phyloP scores from a whole-genome alignment of 2,113 vertebrate species.

The Clarias gariepinus region DNA sequence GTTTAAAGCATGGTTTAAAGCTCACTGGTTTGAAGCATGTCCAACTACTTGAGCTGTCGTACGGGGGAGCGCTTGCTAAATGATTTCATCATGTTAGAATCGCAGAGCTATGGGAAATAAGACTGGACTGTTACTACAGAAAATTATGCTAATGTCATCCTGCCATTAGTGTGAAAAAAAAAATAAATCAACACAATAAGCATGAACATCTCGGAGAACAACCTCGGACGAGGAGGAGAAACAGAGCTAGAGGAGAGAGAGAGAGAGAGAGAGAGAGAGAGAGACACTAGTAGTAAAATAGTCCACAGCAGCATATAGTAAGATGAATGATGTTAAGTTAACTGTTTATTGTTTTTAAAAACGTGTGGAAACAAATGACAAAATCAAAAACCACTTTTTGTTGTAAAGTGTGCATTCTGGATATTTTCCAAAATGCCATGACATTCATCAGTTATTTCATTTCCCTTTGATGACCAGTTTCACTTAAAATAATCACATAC shows the following conservation, averaged over 20 bases:
- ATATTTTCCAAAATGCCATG: not conserved
- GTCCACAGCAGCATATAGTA: not conserved
- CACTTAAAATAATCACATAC: conserved; percentile 15
- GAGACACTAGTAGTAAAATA: not conserved
- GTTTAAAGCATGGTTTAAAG: not conserved
- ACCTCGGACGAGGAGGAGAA: conserved; percentile 54
- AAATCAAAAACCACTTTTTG: not conserved
- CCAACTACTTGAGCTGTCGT: conserved; percentile 13
- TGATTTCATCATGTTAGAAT: conserved; percentile 77
- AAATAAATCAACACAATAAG: conserved; percentile 20
- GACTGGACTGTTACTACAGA: conserved; percentile 69
- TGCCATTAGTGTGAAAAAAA: conserved; percentile 50
- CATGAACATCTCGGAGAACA: conserved; percentile 10
- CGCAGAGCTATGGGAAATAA: conserved; percentile 69
- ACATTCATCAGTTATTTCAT: conserved; percentile 20
- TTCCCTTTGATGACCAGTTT: conserved; percentile 1
- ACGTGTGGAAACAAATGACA: not conserved
- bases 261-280: not conserved
- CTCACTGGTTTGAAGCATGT: conserved; percentile 14
- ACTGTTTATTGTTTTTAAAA: not conserved
- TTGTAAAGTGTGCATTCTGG: not conserved
- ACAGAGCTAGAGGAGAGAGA: not conserved
- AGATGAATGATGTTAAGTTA: conserved; percentile 22
- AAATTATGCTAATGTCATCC: conserved; percentile 75
- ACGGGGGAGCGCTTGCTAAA: conserved; percentile 70